A percentile compares a stretch with the other conserved stretches of the same genome.
Conservation (phyloP, 2,888 invertebrate genomes). For the Spialia ferax region DNA sequence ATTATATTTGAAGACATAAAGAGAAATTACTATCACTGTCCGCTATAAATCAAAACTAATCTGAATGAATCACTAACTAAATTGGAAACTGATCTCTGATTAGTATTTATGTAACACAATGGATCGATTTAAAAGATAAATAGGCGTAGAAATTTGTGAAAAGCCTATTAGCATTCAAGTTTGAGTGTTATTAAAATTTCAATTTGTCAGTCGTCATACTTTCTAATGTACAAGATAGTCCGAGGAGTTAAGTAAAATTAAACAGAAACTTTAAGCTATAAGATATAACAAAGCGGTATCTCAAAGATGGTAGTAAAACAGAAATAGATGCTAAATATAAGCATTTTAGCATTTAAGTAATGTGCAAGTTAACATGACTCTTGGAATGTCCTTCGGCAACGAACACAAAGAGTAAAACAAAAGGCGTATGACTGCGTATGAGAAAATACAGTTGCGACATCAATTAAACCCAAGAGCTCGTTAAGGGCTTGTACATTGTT, state of each 20-base stretch:
- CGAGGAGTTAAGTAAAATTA: neutral
- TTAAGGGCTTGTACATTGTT: constrained; percentile 44
- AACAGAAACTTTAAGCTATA: neutral
- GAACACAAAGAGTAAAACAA: constrained; percentile 59
- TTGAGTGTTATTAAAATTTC: constrained; percentile 1
- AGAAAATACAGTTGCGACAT: constrained; percentile 59
- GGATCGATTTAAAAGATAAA: constrained; percentile 11
- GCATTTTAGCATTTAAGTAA: constrained; percentile 23
- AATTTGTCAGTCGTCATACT: constrained; percentile 6
- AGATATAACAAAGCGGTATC: too few relatives aligned
- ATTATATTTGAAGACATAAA: constrained; percentile 19
- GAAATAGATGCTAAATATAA: constrained; percentile 1
- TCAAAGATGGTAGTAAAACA: neutral
- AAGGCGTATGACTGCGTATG: constrained; percentile 48
- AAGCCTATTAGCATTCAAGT: constrained; percentile 7
- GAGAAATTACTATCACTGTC: constrained; percentile 25
- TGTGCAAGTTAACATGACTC: constrained; percentile 31
- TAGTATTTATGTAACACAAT: constrained; percentile 25
- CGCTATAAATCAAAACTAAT: constrained; percentile 21
- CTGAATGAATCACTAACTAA: constrained; percentile 17
- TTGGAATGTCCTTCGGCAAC: constrained; percentile 53
- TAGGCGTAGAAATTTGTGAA: constrained; percentile 26
- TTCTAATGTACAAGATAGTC: constrained; percentile 6
- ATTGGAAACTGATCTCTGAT: constrained; percentile 24
- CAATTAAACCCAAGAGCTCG: constrained; percentile 47